Evolutionary conservation across 1,140 invertebrate genomes (phyloP).

Genomic region (Penaeus vannamei): DNA sequence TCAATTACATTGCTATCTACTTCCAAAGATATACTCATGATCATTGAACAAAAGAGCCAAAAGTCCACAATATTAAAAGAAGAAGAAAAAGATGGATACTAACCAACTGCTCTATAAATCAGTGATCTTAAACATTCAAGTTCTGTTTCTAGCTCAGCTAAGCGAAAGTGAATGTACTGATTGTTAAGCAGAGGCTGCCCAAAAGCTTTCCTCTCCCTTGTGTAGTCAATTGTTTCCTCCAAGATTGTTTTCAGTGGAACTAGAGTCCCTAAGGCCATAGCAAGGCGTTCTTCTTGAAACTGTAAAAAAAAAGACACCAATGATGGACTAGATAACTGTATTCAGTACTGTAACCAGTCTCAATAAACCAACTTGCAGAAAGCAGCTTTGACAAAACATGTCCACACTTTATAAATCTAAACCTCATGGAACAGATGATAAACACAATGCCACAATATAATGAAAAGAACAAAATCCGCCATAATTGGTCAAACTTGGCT

Average conservation of each 20-base stretch:
- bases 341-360: no score
- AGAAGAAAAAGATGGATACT: constrained; percentile 16
- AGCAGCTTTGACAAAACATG: no score
- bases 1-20: neutral
- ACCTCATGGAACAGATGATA: no score
- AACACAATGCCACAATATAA: no score
- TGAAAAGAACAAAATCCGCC: no score
- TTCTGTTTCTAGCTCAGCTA: constrained; percentile 96
- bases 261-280: constrained; percentile 96
- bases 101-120: constrained; percentile 68
- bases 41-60: neutral
- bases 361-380: no score
- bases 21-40: neutral
- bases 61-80: neutral
- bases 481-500: no score
- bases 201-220: constrained; percentile 94
- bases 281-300: constrained; percentile 80
- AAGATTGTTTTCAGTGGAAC: constrained; percentile 93
- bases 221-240: constrained; percentile 94
- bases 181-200: constrained; percentile 87
- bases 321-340: neutral
- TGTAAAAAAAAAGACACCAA: neutral
- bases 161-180: constrained; percentile 87
- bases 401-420: no score
- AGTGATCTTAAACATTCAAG: constrained; percentile 79